Conservation (phyloP, 1,140 invertebrate species). For the Rhizoglyphus robini region DNA sequence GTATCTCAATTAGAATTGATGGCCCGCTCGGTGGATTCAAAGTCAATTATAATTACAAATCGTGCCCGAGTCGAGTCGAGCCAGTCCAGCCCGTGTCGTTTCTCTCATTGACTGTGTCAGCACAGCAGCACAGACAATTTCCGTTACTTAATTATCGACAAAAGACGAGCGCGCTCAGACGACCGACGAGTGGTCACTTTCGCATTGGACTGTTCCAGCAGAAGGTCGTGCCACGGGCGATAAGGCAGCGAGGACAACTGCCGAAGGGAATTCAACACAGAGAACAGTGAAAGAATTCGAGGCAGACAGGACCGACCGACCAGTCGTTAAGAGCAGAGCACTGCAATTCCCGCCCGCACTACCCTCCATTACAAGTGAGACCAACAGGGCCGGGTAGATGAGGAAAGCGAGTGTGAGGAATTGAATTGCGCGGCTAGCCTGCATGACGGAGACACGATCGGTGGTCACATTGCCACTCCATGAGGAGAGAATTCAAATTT, state of each 20-base stretch:
- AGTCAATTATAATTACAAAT: conserved; percentile 1
- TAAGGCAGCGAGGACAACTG: neutral
- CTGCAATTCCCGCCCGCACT: too few relatives aligned
- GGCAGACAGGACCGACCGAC: too few relatives aligned
- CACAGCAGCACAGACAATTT: neutral
- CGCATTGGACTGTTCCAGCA: neutral
- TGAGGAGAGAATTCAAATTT: neutral
- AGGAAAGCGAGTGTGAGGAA: neutral
- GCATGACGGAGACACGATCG: too few relatives aligned
- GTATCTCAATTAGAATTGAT: conserved; percentile 12
- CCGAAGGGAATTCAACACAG: too few relatives aligned
- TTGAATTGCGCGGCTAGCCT: too few relatives aligned
- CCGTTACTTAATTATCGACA: conserved; percentile 10
- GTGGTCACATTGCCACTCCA: too few relatives aligned
- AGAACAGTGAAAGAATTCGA: too few relatives aligned
- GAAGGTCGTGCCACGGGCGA: neutral
- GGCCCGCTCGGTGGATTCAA: neutral
- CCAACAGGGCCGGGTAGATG: too few relatives aligned
- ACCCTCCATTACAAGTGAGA: too few relatives aligned
- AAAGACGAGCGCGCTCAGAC: too few relatives aligned
- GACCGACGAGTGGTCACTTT: neutral
- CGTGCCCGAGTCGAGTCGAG: too few relatives aligned
- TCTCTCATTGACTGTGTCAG: neutral
- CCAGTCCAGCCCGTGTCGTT: neutral
- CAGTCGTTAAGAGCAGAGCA: too few relatives aligned